Evolutionary conservation across 2,888 invertebrate genomes (phyloP), one percentile per base, ranked within the genome.

Genomic region (Nebria brevicollis): DNA sequence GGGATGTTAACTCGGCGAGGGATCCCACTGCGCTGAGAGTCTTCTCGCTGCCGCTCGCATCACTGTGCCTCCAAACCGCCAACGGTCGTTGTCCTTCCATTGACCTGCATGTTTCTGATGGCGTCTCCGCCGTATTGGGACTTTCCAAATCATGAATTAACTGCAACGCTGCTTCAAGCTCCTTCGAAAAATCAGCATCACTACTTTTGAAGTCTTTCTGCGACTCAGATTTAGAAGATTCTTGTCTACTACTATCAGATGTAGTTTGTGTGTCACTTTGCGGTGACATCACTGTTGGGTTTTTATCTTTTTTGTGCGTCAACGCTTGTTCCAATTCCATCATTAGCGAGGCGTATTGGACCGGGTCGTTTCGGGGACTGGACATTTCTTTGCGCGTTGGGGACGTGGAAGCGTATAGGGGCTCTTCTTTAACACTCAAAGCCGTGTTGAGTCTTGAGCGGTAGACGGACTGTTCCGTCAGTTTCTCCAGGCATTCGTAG

Each of bases 91-190:
- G 85, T 25, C 83, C 85, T 66, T 84, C 85, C n/a, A 83, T 81
- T 25, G 84, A 84, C 64, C 85, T 84, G 82, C 87, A 88, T 11
- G 87, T 84, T 81, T 90, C 90, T 5, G 89, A 89, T 0, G 90
- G 89, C 15, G 89, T 90, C 82, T 90, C 90, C 72, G 88, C 87
- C 26, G 90, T 90, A 83, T 90, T 90, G 2, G 90, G 90, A 84
- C 90, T 90, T 84, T 90, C 90, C 82, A 90, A 84, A 84, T 90
- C 90, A 85, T 90, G 90, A 77, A 91, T 90, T 66, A 90, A 85
- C 84, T 91, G 90, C 43, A 90, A 85, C 4, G 90, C 90, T 2
- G 90, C 90, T 83, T 90, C 90, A 77, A 90, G 85, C 84, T 91
- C 90, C 83, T 89, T 90, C 54, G 89, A 90, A 84, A 90, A 90